These are phyloP conservation scores for Calameuta filiformis DNA, from an alignment of 2,888 invertebrate species.

Conservation along the genomic window DNA sequence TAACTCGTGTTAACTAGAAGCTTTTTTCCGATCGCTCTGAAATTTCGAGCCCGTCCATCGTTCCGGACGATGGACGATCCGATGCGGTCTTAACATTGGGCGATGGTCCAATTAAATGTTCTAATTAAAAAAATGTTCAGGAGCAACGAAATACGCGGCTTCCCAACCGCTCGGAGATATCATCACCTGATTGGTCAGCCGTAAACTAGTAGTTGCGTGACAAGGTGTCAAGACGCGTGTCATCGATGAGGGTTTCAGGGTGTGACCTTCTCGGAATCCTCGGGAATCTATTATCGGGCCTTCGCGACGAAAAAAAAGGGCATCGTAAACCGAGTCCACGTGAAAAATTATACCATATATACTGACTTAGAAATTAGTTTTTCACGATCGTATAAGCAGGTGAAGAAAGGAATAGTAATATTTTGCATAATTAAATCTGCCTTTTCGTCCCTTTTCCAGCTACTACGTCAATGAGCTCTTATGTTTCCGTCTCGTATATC, in stretches of 20 bases:
- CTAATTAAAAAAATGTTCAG: neutral
- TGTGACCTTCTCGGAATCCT: constrained; percentile 3
- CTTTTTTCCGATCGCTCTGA: neutral
- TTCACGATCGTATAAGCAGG: neutral
- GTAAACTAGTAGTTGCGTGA: constrained; percentile 1
- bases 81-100: neutral
- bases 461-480: neutral
- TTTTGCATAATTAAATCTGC: neutral
- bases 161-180: neutral
- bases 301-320: neutral
- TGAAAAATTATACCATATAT: neutral
- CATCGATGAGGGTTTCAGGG: constrained; percentile 1
- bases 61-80: neutral
- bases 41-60: neutral
- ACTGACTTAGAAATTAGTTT: neutral
- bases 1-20: neutral
- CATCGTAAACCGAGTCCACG: neutral
- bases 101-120: constrained; percentile 4
- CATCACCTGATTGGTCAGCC: neutral
- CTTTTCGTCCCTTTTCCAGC: neutral
- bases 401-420: neutral
- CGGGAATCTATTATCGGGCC: neutral
- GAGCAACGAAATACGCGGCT: neutral
- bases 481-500: neutral
- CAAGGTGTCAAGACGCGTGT: constrained; percentile 1